phyloP scores from a whole-genome alignment of 2,113 vertebrate species.

The Danionella cerebrum region DNA sequence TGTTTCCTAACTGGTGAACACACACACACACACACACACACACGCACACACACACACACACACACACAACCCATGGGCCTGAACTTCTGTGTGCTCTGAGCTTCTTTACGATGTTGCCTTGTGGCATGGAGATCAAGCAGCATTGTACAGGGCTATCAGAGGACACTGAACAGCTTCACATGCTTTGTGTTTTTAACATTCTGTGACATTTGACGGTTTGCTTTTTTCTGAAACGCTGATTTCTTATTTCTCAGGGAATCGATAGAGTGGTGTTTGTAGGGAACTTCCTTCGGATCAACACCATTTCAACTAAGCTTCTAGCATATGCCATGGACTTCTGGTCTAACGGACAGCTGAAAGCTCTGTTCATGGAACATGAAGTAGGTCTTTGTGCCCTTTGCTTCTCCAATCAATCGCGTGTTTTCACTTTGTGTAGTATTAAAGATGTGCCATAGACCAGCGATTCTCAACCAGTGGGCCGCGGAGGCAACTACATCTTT shows the following conservation, averaged over 20 bases:
- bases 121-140: slow-evolving; percentile 84
- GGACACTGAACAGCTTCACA: slow-evolving; percentile 50
- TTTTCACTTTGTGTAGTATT: no score
- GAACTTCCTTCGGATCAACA: slow-evolving; percentile 86
- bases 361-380: slow-evolving; percentile 83
- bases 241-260: slow-evolving; percentile 67
- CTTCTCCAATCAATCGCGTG: no score
- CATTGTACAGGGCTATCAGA: slow-evolving; percentile 95
- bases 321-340: slow-evolving; percentile 70
- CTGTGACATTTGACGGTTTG: neutral
- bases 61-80: no score
- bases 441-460: no score
- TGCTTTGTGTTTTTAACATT: neutral
- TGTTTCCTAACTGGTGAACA: no score
- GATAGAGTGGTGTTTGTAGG: slow-evolving; percentile 82
- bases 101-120: slow-evolving; percentile 82
- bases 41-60: no score
- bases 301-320: slow-evolving; percentile 80
- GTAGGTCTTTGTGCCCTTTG: slow-evolving; percentile 45
- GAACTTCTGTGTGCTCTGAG: slow-evolving; percentile 66
- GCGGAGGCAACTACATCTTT: no score
- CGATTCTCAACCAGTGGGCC: no score
- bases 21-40: no score
- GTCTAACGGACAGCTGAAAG: slow-evolving; percentile 74
- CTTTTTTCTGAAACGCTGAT: neutral